Base-by-base conservation (phyloP, 1,140 invertebrate genomes). In the Belonocnema kinseyi region DNA sequence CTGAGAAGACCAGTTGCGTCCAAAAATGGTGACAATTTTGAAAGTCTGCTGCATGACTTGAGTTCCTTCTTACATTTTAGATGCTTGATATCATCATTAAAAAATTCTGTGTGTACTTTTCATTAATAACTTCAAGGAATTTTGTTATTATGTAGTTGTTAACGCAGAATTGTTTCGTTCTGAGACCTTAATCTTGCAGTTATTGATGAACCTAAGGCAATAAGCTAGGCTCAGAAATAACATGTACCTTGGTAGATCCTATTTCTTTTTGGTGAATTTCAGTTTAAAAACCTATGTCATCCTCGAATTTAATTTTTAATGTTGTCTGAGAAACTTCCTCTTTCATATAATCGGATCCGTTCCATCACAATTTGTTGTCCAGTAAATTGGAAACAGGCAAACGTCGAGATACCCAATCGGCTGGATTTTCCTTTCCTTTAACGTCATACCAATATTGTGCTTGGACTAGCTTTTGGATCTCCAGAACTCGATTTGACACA, bases 401-500 rank as follows among this genome's bases (percentile, higher is more conserved):
- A 21, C 85, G 83, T 78, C 85, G 26, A 0, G 82, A 86, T 21
- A 81, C 75, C 11, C 83, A 21, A 50, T 88, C 87, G 8, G 85
- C 84, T 26, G 85, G 84, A 76, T 88, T 86, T 11, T 85, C 26
- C 58, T 84, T 66, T 8, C 83, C 82, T n/a, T 75, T 77, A 1
- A 88, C 74, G 61, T 88, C 83, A 2, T 50, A 6, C 86, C 86
- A 87, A 17, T 84, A 46, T 70, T 75, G 50, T 0, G 76, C 26
- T 7, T 76, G 66, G 21, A 26, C 3, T 26, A 46, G 85, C 75
- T 7, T 52, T 56, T 84, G 82, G 16, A 90, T 89, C 77, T 86
- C 84, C 10, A n/a, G 21, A 26, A 26, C 3, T 2, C 1, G 21
- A 26, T 26, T 26, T 26, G 21, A 26, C 21, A 26, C 21, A 26